These are phyloP conservation scores for Danio jaintianensis DNA, from an alignment of 2,797 vertebrate genomes.

Conservation along the genomic window DNA sequence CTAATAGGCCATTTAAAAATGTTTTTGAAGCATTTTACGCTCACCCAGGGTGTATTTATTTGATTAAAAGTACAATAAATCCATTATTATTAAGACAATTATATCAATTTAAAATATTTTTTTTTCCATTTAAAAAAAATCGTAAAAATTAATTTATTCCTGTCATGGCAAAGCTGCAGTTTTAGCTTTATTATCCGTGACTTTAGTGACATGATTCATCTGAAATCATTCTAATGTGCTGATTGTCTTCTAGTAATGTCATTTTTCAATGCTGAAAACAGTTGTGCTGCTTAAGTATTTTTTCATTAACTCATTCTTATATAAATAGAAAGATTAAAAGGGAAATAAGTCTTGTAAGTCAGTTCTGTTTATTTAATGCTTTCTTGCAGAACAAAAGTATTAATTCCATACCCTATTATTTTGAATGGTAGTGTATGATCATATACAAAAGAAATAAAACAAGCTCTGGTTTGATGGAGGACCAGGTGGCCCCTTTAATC, in stretches of 20 bases:
- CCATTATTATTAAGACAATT: background rate
- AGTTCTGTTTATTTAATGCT: background rate
- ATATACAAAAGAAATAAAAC: constrained; percentile 10
- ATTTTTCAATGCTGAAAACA: background rate
- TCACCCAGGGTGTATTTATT: background rate
- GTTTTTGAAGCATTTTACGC: background rate
- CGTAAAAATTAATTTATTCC: background rate
- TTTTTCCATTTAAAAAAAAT: background rate
- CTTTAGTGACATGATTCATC: background rate
- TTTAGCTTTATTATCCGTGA: background rate
- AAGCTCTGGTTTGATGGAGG: background rate
- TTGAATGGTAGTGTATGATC: background rate
- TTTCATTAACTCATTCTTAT: background rate
- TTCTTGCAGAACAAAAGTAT: background rate
- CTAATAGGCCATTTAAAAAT: background rate
- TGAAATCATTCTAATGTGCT: background rate
- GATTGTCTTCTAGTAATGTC: background rate
- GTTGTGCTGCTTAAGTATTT: background rate
- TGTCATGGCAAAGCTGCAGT: background rate
- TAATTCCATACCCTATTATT: background rate
- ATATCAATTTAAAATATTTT: background rate
- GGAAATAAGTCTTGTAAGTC: background rate
- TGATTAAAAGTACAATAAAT: background rate
- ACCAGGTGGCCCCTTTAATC: constrained; percentile 54
- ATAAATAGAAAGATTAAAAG: background rate